Conservation (phyloP, 2,888 invertebrate species). For the Meiosimyza decipiens region DNA sequence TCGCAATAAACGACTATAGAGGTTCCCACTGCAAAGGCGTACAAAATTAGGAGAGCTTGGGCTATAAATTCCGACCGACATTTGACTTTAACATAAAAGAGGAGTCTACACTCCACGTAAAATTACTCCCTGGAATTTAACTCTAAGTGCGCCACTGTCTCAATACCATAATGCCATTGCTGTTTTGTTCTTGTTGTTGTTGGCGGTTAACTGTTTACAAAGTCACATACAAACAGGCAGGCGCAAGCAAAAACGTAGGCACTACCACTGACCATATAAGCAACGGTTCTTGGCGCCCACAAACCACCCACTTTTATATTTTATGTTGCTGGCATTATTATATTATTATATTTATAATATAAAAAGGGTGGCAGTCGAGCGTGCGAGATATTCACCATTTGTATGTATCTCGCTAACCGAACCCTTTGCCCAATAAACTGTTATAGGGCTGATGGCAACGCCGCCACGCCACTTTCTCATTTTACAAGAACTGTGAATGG, state of each 20-base stretch:
- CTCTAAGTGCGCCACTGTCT: no score
- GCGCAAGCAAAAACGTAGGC: conserved; percentile 14
- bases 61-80: no score
- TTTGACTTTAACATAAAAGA: no score
- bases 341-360: conserved; percentile 61
- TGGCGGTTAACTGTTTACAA: conserved; percentile 35
- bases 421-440: no score
- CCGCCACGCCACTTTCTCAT: no score
- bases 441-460: not conserved
- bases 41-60: no score
- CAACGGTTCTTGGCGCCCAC: conserved; percentile 35
- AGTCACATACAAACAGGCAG: conserved; percentile 27
- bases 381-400: not conserved
- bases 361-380: conserved; percentile 53
- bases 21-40: no score
- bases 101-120: no score
- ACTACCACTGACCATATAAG: conserved; percentile 42
- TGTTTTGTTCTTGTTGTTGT: no score
- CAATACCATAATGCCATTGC: no score
- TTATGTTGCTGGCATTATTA: conserved; percentile 55
- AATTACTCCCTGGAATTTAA: no score
- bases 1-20: no score
- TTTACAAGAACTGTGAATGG: not conserved
- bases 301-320: conserved; percentile 44
- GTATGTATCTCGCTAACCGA: not conserved